Evolutionary conservation across 2,113 vertebrate species (phyloP).

Genomic region (Neomonachus schauinslandi): DNA sequence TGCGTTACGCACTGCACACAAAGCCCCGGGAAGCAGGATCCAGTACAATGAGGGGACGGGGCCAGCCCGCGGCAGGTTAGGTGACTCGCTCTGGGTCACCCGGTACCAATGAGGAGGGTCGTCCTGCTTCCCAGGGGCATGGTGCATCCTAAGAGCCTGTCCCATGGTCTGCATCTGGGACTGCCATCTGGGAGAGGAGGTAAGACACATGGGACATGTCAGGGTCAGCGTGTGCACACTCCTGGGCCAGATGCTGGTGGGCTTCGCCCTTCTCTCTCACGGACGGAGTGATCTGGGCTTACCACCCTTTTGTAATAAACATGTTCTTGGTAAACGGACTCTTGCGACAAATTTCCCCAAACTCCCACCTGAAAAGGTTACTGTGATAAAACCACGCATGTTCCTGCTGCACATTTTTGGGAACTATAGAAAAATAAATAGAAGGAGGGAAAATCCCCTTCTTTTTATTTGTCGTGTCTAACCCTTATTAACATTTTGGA

Average conservation of each 20-base stretch:
- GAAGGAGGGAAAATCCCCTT: background rate
- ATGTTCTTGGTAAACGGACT: background rate
- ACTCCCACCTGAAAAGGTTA: background rate
- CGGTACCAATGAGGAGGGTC: background rate
- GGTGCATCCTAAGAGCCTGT: background rate
- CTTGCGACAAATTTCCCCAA: background rate
- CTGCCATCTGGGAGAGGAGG: background rate
- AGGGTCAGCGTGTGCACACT: accelerated
- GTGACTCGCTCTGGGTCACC: background rate
- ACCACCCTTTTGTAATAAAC: background rate
- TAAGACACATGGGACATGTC: accelerated
- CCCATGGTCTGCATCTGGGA: too few relatives aligned
- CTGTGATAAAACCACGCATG: background rate
- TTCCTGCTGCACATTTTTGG: background rate
- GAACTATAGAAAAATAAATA: background rate
- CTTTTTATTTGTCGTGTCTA: background rate
- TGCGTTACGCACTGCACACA: background rate
- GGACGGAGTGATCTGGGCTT: background rate
- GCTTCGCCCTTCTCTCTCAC: background rate
- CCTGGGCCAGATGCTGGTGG: background rate
- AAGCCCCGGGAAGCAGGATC: background rate
- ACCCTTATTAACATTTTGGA: background rate
- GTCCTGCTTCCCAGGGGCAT: background rate
- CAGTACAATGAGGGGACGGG: background rate
- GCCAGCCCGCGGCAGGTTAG: background rate